Evolutionary conservation across 2,797 vertebrate genomes (phyloP), one percentile per base, ranked within the genome.

Genomic region (Caiman crocodilus): DNA sequence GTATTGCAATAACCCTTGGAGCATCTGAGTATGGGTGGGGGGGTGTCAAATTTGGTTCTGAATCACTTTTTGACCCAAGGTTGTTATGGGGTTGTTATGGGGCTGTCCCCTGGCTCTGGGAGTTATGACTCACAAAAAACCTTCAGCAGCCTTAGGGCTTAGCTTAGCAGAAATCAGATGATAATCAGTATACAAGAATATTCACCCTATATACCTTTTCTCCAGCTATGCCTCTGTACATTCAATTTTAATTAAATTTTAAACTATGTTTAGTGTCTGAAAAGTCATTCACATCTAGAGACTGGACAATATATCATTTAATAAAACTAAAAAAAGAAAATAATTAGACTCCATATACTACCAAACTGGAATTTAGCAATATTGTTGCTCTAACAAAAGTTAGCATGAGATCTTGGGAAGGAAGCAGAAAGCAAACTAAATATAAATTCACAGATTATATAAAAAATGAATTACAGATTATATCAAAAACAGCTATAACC

Each of bases 401-500:
- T 50, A 50, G 7, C 42, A 42, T 42, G 42, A 42, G 42, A 42
- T 42, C 42, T 42, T 42, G 42, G 42, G 42, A 42, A 42, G 42
- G 8, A 42, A 8, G 42, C 42, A 42, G 42, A 42, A 42, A 42
- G 42, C 42, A 42, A 42, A 42, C 42, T 42, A 42, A 42, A 42
- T 42, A 42, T 42, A 42, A 42, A 42, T 8, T 42, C 42, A 42
- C 42, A 42, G 42, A 42, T 42, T 42, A 42, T 42, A 42, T 42
- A 2, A 7, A 42, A 42, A 42, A 42, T 9, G 10, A 42, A 42
- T 42, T 42, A 42, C 42, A 42, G 42, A 28, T 61, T 79, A 9
- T 32, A 64, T 28, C 16, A 60, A 84, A 90, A 92, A 21, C 64
- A 80, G 25, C 59, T 16, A 50, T 82, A 18, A 84, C 85, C 89